Evolutionary conservation across 2,888 invertebrate genomes (phyloP).

Genomic region (Gastracanthus pulcherrimus): DNA sequence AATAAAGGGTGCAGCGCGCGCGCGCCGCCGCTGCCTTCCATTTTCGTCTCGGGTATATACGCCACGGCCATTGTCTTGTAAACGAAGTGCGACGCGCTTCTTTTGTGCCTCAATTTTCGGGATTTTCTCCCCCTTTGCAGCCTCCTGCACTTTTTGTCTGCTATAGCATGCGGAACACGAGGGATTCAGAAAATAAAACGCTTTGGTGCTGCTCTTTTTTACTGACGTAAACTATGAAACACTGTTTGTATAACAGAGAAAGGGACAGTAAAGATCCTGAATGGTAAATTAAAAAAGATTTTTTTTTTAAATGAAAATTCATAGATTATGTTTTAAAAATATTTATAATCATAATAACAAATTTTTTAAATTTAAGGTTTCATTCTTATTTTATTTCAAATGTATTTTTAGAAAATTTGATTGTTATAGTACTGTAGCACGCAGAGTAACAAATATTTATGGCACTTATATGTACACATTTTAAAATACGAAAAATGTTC

Average conservation of each 20-base stretch:
- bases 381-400: no score
- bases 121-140: slow-evolving; percentile 42
- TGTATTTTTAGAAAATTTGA: no score
- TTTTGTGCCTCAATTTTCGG: slow-evolving; percentile 50
- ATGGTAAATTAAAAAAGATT: no score
- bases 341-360: no score
- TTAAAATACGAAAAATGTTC: no score
- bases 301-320: no score
- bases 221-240: slow-evolving; percentile 1
- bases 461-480: no score
- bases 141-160: slow-evolving; percentile 32
- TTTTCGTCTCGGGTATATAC: slow-evolving; percentile 17
- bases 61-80: slow-evolving; percentile 45
- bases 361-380: no score
- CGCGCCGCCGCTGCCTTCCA: slow-evolving; percentile 1
- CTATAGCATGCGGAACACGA: neutral
- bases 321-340: no score
- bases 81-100: slow-evolving; percentile 48
- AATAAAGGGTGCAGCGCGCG: slow-evolving; percentile 58
- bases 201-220: neutral
- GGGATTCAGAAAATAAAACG: neutral
- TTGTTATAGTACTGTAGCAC: no score
- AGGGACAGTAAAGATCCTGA: no score
- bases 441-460: no score
- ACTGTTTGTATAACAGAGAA: slow-evolving; percentile 21